A percentile compares a stretch with the other conserved stretches of the same genome.
phyloP scores from a whole-genome alignment of 1,140 invertebrate genomes.

The Thalassaphorura encarpata region DNA sequence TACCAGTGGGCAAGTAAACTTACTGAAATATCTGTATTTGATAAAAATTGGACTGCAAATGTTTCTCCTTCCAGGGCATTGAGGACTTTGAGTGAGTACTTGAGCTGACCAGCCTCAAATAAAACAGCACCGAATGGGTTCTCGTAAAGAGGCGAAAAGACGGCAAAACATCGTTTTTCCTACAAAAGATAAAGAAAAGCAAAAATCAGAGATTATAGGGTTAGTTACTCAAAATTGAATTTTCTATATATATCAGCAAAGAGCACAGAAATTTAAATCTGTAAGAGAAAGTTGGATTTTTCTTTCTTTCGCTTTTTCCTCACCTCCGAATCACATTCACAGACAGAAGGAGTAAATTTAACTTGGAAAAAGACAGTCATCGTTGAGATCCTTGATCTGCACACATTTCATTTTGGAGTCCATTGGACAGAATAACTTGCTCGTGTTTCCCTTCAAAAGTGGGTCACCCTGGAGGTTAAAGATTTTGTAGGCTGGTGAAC shows the following conservation, averaged over 20 bases:
- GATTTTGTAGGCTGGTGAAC: slow-evolving; percentile 29
- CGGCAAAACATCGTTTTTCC: slow-evolving; percentile 33
- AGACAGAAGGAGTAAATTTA: slow-evolving; percentile 31
- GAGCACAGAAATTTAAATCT: too few relatives aligned
- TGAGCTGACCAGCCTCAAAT: slow-evolving; percentile 32
- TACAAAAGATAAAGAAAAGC: slow-evolving; percentile 9
- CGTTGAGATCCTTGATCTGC: slow-evolving; percentile 26
- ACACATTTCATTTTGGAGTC: slow-evolving; percentile 30
- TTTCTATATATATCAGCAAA: too few relatives aligned
- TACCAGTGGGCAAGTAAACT: slow-evolving; percentile 4
- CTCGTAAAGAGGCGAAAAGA: slow-evolving; percentile 31
- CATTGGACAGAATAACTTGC: slow-evolving; percentile 31
- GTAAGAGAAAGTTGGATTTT: too few relatives aligned
- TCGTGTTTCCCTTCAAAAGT: slow-evolving; percentile 25
- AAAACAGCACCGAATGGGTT: slow-evolving; percentile 32
- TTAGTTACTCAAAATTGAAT: too few relatives aligned
- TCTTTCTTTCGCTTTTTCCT: neutral
- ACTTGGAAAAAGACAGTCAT: slow-evolving; percentile 31
- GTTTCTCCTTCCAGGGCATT: slow-evolving; percentile 33
- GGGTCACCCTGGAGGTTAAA: slow-evolving; percentile 27
- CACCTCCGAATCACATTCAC: slow-evolving; percentile 32
- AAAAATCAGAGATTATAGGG: neutral
- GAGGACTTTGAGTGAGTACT: slow-evolving; percentile 30
- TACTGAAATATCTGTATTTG: slow-evolving; percentile 29
- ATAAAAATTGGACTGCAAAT: slow-evolving; percentile 32